Evolutionary conservation across 2,113 vertebrate species (phyloP), one percentile per base, ranked within the genome.

Genomic region (Carettochelys insculpta): DNA sequence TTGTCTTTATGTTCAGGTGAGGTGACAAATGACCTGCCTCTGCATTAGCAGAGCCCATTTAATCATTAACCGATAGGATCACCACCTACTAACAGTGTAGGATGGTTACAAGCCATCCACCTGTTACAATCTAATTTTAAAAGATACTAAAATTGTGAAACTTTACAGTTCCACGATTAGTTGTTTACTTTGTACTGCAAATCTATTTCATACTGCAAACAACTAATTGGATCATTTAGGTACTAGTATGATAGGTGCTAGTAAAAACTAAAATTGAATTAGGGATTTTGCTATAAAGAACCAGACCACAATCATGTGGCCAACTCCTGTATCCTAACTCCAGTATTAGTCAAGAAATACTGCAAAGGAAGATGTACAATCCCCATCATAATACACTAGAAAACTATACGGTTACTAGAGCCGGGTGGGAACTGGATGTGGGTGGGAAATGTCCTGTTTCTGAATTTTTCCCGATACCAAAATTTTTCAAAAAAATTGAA

Each of bases 111-210:
- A 6, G 88, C 75, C 77, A 52, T 51, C 22, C 29, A 48, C 76
- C 68, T 77, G 31, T 81, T 90, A 85, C 76, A 87, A 89, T 82
- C 94, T 93, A 76, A 86, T 92, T 94, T 88, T 80, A 93, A 78
- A 82, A 80, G 38, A 82, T 85, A 48, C n/a, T 45, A 45, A 75
- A 43, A 75, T 75, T 45, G 22, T n/a, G 87, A 76, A 87, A 76
- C 41, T 94, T 94, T 92, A 58, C 27, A 31, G 53, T 4, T 54
- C 27, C 53, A 27, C 25, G 27, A 58, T 58, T 29, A 58, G 27
- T 58, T 58, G 54, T 58, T 58, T 58, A 58, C 54, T 29, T 58
- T 27, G 13, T 58, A 29, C 12, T 50, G 48, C 14, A 50, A 50
- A 50, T 50, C 11, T 52, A 6, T 14, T 50, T 50, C 48, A 50